Conservation (phyloP, 2,113 vertebrate species). For the Silurus meridionalis region DNA sequence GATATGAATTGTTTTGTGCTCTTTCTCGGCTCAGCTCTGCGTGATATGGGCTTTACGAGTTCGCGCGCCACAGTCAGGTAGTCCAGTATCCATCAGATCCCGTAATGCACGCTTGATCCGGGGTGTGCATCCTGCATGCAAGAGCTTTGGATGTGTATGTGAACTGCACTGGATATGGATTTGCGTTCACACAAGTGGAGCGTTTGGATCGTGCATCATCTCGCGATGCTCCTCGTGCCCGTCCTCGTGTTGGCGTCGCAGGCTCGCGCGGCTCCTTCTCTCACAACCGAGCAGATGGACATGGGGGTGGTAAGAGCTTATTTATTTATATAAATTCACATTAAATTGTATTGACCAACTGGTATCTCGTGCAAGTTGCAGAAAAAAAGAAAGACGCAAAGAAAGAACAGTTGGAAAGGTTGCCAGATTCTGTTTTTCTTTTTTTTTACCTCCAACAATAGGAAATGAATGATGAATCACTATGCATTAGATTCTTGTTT, state of each 20-base stretch:
- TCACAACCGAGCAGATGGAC: constrained; percentile 78
- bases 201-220: constrained; percentile 64
- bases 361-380: constrained; percentile 14
- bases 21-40: constrained; percentile 19
- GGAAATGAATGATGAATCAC: background rate
- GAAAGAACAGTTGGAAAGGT: constrained; percentile 19
- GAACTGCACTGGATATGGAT: constrained; percentile 32
- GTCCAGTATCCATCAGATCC: constrained; percentile 42
- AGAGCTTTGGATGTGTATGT: constrained; percentile 42
- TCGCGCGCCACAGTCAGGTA: constrained; percentile 66
- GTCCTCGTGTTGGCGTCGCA: constrained; percentile 63
- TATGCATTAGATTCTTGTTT: background rate
- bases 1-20: constrained; percentile 12
- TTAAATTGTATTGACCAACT: background rate
- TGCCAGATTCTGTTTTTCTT: background rate
- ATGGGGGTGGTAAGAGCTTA: constrained; percentile 84
- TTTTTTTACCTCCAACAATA: background rate
- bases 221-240: constrained; percentile 68
- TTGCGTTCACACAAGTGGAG: constrained; percentile 59
- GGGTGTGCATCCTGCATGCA: constrained; percentile 23
- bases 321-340: background rate
- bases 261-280: constrained; percentile 71
- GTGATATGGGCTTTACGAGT: constrained; percentile 62
- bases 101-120: constrained; percentile 12
- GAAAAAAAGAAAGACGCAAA: background rate